Evolutionary conservation across 2,797 vertebrate species (phyloP).

Genomic region (Coreius guichenoti): DNA sequence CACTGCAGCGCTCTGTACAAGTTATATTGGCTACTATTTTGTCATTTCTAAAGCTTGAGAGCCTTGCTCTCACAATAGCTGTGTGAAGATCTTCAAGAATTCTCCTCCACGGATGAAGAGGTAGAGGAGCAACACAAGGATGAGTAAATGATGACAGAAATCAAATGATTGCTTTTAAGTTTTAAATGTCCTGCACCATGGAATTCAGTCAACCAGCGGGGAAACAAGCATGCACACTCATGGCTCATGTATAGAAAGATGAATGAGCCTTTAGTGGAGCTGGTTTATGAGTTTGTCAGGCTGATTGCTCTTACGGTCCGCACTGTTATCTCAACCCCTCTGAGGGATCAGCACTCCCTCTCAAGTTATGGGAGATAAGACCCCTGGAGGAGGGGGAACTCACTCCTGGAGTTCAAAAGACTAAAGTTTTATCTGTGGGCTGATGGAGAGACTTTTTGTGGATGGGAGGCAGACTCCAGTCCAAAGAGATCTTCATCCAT

Average conservation of each 20-base stretch:
- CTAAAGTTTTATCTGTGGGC: constrained; percentile 83
- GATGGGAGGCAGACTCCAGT: constrained; percentile 58
- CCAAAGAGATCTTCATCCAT: constrained; percentile 74
- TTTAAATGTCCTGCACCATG: not conserved
- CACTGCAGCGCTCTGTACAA: not conserved
- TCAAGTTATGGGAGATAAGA: constrained; percentile 85
- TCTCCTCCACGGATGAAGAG: too few relatives aligned
- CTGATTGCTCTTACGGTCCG: constrained; percentile 59
- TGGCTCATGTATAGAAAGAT: constrained; percentile 56
- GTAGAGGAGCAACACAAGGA: not conserved
- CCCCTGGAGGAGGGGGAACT: constrained; percentile 68
- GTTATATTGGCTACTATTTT: not conserved
- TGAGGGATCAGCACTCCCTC: constrained; percentile 80
- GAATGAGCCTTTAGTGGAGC: constrained; percentile 49
- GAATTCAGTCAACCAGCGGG: constrained; percentile 18
- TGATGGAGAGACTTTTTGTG: constrained; percentile 76
- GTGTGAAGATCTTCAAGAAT: not conserved
- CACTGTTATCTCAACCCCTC: constrained; percentile 76
- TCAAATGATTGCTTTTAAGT: not conserved
- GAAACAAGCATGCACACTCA: constrained; percentile 28
- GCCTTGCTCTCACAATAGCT: not conserved
- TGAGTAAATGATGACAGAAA: not conserved
- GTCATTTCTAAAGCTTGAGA: not conserved
- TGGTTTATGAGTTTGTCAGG: constrained; percentile 65
- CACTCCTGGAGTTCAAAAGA: constrained; percentile 75